Base-by-base conservation (phyloP, 2,797 vertebrate genomes). In the Sebastes flavidus region DNA sequence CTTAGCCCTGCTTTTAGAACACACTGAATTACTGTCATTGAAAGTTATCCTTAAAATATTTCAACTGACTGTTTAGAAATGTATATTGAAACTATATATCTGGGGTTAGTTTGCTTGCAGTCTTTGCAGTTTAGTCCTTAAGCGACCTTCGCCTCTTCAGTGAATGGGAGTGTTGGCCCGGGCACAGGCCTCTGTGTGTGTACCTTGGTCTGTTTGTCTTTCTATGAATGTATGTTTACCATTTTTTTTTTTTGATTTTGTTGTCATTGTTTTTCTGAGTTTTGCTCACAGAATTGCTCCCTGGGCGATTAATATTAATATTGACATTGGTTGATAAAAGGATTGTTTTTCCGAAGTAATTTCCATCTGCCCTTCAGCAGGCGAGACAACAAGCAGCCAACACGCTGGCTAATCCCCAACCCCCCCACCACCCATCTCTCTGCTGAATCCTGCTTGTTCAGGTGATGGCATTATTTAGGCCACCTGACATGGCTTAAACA, bases 351-450 rank as follows among this genome's bases (percentile, higher is more conserved):
- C 78, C 65, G 16, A 75, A 86, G 70, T 83, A 86, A 92, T 94
- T 92, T 94, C 88, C 90, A 93, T 91, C 88, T 94, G 91, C 85
- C 91, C 89, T 93, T 92, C 88, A 91, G 87, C 80, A 85, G 86
- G 75, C 65, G 77, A 78, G 86, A 88, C 83, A 91, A 76, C 69
- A 20, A 80, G 81, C 87, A 77, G 83, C 83, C 87, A 85, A 74
- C 82, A 83, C 3, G 30, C 73, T 59, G 70, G 84, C 74, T 89
- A 90, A 93, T 90, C 90, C 79, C 75, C 12, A 34, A 80, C 20
- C 59, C 75, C 30, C 11, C 22, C 22, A 10, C 3, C n/a, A 79
- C n/a, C 54, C 78, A 49, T 67, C 85, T 82, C 88, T 79, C 82
- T 66, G 68, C 77, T 69, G 70, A 71, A 72, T 75, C 84, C 84